A percentile compares a stretch with the other conserved stretches of the same genome.
These are phyloP conservation scores for Colossoma macropomum DNA, from an alignment of 2,113 vertebrate genomes.

Conservation along the genomic window DNA sequence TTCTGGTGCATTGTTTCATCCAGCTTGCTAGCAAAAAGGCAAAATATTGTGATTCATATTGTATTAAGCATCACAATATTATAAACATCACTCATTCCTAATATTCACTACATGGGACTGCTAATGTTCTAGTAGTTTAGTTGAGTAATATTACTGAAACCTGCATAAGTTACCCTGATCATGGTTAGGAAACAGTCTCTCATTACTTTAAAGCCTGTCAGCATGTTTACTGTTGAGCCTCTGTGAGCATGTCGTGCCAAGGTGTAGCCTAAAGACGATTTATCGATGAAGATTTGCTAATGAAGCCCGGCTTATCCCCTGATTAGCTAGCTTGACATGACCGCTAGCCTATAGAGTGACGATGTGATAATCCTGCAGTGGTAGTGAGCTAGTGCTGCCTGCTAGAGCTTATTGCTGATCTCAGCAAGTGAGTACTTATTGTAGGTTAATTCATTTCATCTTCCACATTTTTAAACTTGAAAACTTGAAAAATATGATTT, in stretches of 20 bases:
- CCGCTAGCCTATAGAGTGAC: background rate
- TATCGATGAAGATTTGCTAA: background rate
- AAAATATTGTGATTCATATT: no score
- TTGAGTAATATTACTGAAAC: background rate
- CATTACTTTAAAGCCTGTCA: background rate
- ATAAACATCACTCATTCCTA: no score
- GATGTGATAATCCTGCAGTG: background rate
- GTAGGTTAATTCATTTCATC: background rate
- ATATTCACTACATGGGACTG: no score
- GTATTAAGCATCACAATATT: no score
- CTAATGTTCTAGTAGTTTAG: background rate
- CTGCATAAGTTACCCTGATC: background rate
- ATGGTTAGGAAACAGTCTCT: background rate
- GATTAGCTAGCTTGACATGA: background rate
- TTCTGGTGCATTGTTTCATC: no score
- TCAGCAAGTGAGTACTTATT: background rate
- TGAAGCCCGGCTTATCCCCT: background rate
- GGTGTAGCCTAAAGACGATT: background rate
- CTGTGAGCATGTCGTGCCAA: background rate
- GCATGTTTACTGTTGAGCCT: background rate
- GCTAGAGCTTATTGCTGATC: background rate
- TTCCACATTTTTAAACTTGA: no score
- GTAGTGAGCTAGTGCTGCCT: background rate
- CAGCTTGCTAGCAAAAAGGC: no score
- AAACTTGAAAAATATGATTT: background rate